Evolutionary conservation across 2,797 vertebrate genomes (phyloP).

Genomic region (Decapterus maruadsi): DNA sequence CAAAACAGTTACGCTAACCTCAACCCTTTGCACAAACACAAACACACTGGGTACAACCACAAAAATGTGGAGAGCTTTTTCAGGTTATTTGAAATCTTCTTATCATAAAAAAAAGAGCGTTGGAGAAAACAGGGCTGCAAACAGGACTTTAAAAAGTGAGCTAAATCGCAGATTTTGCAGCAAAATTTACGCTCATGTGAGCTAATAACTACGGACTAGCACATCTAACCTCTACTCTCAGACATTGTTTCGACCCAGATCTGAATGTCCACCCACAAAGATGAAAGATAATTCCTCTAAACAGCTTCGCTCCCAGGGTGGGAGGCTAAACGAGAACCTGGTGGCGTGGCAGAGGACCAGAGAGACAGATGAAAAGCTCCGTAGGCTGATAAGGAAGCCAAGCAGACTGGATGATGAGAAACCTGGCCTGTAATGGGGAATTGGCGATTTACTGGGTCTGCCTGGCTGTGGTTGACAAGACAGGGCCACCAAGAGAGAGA

Average conservation of each 20-base stretch:
- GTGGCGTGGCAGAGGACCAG: conserved; percentile 72
- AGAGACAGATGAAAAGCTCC: conserved; percentile 76
- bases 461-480: conserved; percentile 42
- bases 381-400: conserved; percentile 79
- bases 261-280: conserved; percentile 66
- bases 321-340: conserved; percentile 73
- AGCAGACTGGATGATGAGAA: conserved; percentile 78
- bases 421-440: conserved; percentile 60
- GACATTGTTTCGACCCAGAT: conserved; percentile 49
- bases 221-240: conserved; percentile 35
- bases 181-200: neutral
- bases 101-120: conserved; percentile 13
- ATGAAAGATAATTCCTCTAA: conserved; percentile 74
- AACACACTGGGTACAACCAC: conserved; percentile 25
- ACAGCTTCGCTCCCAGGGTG: conserved; percentile 62
- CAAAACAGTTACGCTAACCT: conserved; percentile 41
- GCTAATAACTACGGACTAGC: conserved; percentile 17
- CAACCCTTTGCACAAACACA: conserved; percentile 52
- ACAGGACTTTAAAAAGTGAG: neutral
- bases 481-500: conserved; percentile 52
- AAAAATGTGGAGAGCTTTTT: conserved; percentile 21
- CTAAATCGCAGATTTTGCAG: neutral
- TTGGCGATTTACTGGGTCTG: conserved; percentile 38
- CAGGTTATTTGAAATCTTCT: conserved; percentile 32
- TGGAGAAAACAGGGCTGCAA: conserved; percentile 8